Conservation (phyloP, 2,797 vertebrate species). For the Sebastes minor region DNA sequence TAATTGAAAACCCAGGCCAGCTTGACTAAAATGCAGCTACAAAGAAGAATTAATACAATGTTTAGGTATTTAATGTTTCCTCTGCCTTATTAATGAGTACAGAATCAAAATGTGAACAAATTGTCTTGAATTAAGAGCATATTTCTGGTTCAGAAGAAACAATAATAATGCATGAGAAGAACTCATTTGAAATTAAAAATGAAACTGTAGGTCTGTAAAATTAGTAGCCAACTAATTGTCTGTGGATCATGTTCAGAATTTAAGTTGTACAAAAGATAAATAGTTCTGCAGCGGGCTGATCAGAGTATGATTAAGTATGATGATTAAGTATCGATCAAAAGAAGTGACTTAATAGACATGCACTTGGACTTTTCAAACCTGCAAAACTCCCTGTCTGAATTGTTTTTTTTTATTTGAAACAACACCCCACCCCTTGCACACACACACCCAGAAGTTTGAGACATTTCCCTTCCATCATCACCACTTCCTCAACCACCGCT, state of each 20-base stretch:
- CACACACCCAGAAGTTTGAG: neutral
- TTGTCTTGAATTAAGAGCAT: neutral
- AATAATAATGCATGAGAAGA: neutral
- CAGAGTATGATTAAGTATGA: neutral
- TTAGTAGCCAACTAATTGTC: neutral
- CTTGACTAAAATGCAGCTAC: neutral
- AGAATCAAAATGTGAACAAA: neutral
- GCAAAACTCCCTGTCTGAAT: neutral
- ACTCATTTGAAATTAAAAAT: neutral
- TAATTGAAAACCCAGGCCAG: neutral
- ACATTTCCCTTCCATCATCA: neutral
- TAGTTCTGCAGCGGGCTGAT: neutral
- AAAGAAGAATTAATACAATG: neutral
- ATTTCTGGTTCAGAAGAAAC: neutral
- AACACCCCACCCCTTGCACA: neutral
- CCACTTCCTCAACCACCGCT: neutral
- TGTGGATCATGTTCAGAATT: neutral
- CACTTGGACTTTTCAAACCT: neutral
- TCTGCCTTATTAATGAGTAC: neutral
- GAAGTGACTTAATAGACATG: neutral
- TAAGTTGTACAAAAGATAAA: neutral
- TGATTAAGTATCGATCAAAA: neutral
- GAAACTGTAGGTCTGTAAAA: neutral
- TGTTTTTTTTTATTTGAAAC: neutral
- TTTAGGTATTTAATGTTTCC: neutral